A percentile compares a stretch with the other conserved stretches of the same genome.
Conservation (phyloP, 2,888 invertebrate species). For the Stenolophus ochropezus region DNA sequence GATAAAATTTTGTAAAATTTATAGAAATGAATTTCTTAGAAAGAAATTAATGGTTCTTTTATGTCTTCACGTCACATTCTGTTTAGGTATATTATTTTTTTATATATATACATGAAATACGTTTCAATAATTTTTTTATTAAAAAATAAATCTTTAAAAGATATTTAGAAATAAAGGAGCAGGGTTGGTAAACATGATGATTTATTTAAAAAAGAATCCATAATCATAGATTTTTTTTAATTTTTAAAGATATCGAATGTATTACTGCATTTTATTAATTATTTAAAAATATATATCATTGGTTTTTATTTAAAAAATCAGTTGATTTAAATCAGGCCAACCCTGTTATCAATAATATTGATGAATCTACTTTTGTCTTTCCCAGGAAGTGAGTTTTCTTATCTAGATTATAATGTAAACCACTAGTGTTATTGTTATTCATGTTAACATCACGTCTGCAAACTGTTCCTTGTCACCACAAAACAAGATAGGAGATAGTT, state of each 20-base stretch:
- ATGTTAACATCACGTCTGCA: conserved; percentile 19
- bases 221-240: too few species aligned
- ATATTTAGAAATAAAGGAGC: too few species aligned
- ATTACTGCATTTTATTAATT: too few species aligned
- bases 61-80: not conserved
- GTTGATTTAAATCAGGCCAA: too few species aligned
- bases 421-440: not conserved
- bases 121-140: too few species aligned
- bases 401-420: not conserved
- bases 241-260: too few species aligned
- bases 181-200: too few species aligned
- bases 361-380: not conserved
- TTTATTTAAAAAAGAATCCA: too few species aligned
- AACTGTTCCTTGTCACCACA: not conserved
- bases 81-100: not conserved
- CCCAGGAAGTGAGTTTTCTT: not conserved
- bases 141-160: too few species aligned
- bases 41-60: not conserved
- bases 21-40: not conserved
- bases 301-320: too few species aligned
- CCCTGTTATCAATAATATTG: not conserved
- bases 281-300: too few species aligned
- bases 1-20: not conserved
- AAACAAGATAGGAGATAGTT: conserved; percentile 5
- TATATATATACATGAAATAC: too few species aligned